phyloP scores from a whole-genome alignment of 2,797 vertebrate species.

The Onychomys leucogaster region DNA sequence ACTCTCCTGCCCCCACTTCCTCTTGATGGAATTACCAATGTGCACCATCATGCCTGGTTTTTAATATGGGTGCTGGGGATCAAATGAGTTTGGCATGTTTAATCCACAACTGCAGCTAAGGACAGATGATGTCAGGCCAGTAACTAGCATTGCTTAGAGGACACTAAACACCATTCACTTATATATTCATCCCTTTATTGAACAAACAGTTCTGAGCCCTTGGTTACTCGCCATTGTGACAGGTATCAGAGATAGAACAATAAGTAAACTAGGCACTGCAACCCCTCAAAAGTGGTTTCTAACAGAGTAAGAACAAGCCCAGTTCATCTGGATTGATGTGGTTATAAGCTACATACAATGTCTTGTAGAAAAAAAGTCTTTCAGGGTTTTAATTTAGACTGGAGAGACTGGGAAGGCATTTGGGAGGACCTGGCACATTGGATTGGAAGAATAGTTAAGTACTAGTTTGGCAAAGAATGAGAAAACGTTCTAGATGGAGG shows the following conservation, averaged over 20 bases:
- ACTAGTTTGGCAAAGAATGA: not conserved
- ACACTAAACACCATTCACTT: not conserved
- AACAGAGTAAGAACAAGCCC: not conserved
- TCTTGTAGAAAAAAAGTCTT: not conserved
- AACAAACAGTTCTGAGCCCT: not conserved
- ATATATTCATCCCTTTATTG: conserved; percentile 8
- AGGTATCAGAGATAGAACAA: not conserved
- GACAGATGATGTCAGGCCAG: not conserved
- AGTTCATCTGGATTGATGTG: accelerated
- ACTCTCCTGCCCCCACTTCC: not conserved
- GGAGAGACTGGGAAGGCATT: not conserved
- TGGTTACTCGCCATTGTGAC: not conserved
- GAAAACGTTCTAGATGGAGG: not conserved
- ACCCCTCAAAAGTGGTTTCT: not conserved
- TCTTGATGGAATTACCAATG: not conserved
- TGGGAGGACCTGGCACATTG: not conserved
- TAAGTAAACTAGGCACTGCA: not conserved
- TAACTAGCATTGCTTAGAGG: not conserved
- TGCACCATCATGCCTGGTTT: not conserved
- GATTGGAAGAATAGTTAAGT: not conserved
- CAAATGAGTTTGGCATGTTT: conserved; percentile 20
- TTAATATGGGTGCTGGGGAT: no score
- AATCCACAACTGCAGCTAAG: not conserved
- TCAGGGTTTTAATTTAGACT: not conserved
- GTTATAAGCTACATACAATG: not conserved